These are phyloP conservation scores for Stenodera caucasica DNA, from an alignment of 2,888 invertebrate species.

Conservation along the genomic window DNA sequence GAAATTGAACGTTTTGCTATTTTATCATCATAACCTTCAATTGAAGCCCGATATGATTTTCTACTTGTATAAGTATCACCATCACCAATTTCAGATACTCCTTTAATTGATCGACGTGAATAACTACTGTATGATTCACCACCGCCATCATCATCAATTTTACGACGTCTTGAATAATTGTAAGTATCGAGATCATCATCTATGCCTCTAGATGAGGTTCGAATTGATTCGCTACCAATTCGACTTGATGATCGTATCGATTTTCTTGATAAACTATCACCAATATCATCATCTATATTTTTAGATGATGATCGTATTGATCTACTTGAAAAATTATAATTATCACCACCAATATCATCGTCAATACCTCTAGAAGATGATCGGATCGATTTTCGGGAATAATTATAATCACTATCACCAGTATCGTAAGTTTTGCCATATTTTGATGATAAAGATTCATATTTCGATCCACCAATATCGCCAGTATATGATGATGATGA, in stretches of 20 bases:
- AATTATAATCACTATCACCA: constrained; percentile 29
- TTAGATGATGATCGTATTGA: constrained; percentile 21
- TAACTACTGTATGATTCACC: constrained; percentile 36
- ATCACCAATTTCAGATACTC: constrained; percentile 43
- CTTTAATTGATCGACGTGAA: constrained; percentile 35
- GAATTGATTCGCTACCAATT: constrained; percentile 29
- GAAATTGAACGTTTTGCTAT: constrained; percentile 28
- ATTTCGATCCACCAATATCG: constrained; percentile 30
- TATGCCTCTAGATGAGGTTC: too few species aligned
- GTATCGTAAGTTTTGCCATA: constrained; percentile 33
- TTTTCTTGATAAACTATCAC: background rate
- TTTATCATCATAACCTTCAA: constrained; percentile 31
- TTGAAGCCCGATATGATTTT: constrained; percentile 40
- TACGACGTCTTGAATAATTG: constrained; percentile 33
- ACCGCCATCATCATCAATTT: constrained; percentile 25
- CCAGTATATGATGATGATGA: constrained; percentile 39
- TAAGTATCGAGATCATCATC: constrained; percentile 30
- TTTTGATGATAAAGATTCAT: constrained; percentile 39
- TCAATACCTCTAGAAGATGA: constrained; percentile 6
- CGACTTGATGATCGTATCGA: background rate
- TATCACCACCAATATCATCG: constrained; percentile 33
- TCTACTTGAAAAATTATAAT: constrained; percentile 32
- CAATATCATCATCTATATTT: background rate
- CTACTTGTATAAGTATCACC: constrained; percentile 44
- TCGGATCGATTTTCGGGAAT: constrained; percentile 31